Evolutionary conservation across 2,113 vertebrate genomes (phyloP).

Genomic region (Clupea harengus): DNA sequence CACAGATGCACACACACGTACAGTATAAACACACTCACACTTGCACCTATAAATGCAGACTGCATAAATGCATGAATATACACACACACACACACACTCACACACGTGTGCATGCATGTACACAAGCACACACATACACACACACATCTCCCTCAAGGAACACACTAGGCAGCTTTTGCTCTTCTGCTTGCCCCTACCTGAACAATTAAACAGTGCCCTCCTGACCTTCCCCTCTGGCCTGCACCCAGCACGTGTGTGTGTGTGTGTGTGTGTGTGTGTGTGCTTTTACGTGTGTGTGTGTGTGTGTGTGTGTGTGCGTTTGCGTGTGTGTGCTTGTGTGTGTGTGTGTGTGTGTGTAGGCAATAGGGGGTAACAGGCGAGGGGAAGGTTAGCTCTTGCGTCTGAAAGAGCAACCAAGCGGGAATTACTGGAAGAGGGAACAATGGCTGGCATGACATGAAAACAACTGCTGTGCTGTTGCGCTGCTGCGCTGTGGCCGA

Average conservation of each 20-base stretch:
- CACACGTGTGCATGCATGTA: neutral
- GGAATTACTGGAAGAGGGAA: constrained; percentile 68
- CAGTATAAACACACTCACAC: neutral
- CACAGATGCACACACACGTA: neutral
- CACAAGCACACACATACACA: neutral
- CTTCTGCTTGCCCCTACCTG: neutral
- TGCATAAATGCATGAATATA: neutral
- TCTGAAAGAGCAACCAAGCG: constrained; percentile 38
- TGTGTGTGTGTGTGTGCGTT: neutral
- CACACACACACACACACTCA: constrained; percentile 1
- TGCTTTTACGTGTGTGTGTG: neutral
- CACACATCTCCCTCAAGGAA: neutral
- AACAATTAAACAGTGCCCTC: neutral
- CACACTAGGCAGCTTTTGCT: neutral
- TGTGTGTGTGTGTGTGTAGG: neutral
- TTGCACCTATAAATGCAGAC: neutral
- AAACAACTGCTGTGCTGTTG: constrained; percentile 51
- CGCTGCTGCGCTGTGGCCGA: neutral
- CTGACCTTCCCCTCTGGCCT: neutral
- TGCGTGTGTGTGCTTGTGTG: neutral
- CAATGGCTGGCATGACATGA: constrained; percentile 75
- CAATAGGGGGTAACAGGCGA: neutral
- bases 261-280: too few species aligned
- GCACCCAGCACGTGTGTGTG: neutral
- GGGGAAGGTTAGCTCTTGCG: constrained; percentile 73